Evolutionary conservation across 1,140 invertebrate species (phyloP).

Genomic region (Saccostrea glomerata): DNA sequence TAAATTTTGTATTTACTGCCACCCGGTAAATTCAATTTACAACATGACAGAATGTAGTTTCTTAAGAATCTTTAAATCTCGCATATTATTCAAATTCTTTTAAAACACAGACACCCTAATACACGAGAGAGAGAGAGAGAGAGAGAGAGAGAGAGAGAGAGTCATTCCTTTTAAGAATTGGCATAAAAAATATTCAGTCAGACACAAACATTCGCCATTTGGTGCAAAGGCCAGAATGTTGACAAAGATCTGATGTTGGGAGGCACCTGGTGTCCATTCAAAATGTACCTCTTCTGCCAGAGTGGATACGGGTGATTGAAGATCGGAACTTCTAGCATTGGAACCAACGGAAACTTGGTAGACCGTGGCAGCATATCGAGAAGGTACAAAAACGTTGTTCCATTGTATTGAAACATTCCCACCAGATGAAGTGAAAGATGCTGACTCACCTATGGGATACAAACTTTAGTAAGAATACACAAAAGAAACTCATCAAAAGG

Average conservation of each 20-base stretch:
- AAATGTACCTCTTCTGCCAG: background rate
- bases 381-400: background rate
- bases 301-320: slow-evolving; percentile 16
- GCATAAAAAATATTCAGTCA: too few species aligned
- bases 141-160: too few species aligned
- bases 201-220: slow-evolving; percentile 15
- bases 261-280: background rate
- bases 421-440: background rate
- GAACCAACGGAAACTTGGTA: slow-evolving; percentile 2
- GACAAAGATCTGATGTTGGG: slow-evolving; percentile 3
- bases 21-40: too few species aligned
- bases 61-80: too few species aligned
- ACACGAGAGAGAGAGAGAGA: too few species aligned
- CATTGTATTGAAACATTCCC: background rate
- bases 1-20: too few species aligned
- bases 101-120: too few species aligned
- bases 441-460: background rate
- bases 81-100: too few species aligned
- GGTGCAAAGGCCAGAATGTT: background rate
- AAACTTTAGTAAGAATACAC: background rate
- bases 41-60: too few species aligned
- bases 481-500: background rate
- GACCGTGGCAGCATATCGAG: background rate
- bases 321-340: background rate
- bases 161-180: too few species aligned